Base-by-base conservation (phyloP, 1,140 invertebrate genomes). In the Prorops nasuta region DNA sequence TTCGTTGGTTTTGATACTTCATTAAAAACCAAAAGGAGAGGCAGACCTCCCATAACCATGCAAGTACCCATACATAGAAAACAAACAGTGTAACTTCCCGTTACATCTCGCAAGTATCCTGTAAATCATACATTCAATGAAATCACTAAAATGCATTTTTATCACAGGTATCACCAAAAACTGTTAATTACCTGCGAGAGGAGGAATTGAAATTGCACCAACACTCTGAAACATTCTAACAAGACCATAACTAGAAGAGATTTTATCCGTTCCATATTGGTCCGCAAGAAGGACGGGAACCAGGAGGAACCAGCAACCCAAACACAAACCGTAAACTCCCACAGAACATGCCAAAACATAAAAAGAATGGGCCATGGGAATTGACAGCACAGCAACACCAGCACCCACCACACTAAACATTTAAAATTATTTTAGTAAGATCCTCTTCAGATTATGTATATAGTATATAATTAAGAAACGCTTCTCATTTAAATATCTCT, bases 31-130 rank as follows among this genome's bases (percentile, higher is more conserved):
- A 80, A 69, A 18, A 86, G 68, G 15, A 86, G 64, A 2, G 85
- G 85, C 24, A 86, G 67, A 44, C 84, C 83, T 38, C 86, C 86
- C 32, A 86, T 66, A 1, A 87, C 80, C 86, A 88, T 88, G 58
- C 85, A 87, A 3, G 86, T 83, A 9, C 86, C 86, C 86, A 88
- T 88, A 51, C 85, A 86, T 54, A 86, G 81, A 69, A 87, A 88
- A 66, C 84, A 86, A 53, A 84, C 80, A 0, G 80, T 80, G 60
- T 87, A 88, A 42, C 83, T 84, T 10, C 86, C 86, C 0, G 86
- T 87, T 1, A 86, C 75, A 63, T 88, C 86, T 7, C 84, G 77
- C 16, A 88, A 52, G 17, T 84, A 79, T 16, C 86, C 84, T 85
- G 67, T 43, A 63, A 64, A 40, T 40, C 15, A 55, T 28, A 18